phyloP scores from a whole-genome alignment of 2,888 invertebrate genomes.

The Cyaniris semiargus region DNA sequence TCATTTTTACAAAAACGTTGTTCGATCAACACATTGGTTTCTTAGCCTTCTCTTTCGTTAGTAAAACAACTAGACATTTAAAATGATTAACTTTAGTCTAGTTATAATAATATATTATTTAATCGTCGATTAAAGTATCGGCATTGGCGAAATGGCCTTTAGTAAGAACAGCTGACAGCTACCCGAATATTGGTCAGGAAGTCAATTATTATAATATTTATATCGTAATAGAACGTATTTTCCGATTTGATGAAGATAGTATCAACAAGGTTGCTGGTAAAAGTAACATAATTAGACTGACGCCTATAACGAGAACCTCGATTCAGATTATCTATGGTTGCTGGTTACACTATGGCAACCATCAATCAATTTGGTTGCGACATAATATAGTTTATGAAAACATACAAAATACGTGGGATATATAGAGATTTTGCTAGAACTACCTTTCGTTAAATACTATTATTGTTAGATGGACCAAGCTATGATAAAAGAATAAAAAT shows the following conservation, averaged over 20 bases:
- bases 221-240: background rate
- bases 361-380: background rate
- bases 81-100: background rate
- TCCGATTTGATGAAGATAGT: background rate
- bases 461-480: too few species aligned
- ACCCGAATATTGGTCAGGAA: background rate
- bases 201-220: background rate
- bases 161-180: background rate
- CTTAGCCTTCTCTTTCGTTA: too few species aligned
- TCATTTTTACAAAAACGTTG: too few species aligned
- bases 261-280: constrained; percentile 2
- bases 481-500: too few species aligned
- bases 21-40: too few species aligned
- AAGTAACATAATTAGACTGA: constrained; percentile 1
- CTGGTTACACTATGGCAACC: background rate
- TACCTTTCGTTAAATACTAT: too few species aligned
- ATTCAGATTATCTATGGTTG: constrained; percentile 6
- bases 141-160: background rate
- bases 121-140: too few species aligned
- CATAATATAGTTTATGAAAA: background rate
- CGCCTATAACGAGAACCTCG: background rate
- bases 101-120: background rate
- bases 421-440: too few species aligned
- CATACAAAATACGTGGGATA: background rate
- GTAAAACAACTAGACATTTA: too few species aligned